A percentile compares a stretch with the other conserved stretches of the same genome.
These are phyloP conservation scores for Neuroscelio doddi DNA, from an alignment of 2,888 invertebrate genomes.

Conservation along the genomic window DNA sequence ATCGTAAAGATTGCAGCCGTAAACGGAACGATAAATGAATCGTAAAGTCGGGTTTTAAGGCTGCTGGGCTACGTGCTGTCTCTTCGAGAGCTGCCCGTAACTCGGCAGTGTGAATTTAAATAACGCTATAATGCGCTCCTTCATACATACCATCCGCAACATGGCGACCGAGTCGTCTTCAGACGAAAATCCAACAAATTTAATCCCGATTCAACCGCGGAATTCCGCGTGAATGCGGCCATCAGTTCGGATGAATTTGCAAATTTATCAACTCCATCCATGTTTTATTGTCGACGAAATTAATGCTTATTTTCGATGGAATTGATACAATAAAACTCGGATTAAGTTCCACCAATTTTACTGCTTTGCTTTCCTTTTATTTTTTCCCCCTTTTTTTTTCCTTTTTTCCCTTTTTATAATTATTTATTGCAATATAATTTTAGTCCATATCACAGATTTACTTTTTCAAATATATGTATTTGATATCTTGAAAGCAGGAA, in stretches of 20 bases:
- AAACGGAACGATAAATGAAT: conserved; percentile 58
- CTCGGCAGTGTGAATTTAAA: conserved; percentile 57
- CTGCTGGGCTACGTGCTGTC: conserved; percentile 31
- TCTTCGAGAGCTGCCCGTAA: conserved; percentile 44
- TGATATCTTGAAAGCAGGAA: too few species aligned
- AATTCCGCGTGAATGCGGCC: conserved; percentile 4
- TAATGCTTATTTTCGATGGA: too few species aligned
- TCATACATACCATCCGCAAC: conserved; percentile 29
- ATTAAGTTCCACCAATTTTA: too few species aligned
- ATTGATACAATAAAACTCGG: too few species aligned
- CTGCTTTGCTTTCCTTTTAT: too few species aligned
- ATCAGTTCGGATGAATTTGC: conserved; percentile 15
- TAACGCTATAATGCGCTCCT: conserved; percentile 50
- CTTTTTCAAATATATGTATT: too few species aligned
- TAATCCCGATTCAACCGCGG: conserved; percentile 27
- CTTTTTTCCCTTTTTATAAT: too few species aligned
- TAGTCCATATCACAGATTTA: too few species aligned
- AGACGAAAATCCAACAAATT: conserved; percentile 25
- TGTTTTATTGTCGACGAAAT: conserved; percentile 4
- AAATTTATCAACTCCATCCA: conserved; percentile 1
- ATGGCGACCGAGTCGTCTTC: conserved; percentile 17
- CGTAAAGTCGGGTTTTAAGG: conserved; percentile 54
- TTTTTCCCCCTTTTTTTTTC: too few species aligned
- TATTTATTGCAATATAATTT: too few species aligned
- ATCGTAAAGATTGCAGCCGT: conserved; percentile 57